Evolutionary conservation across 2,797 vertebrate species (phyloP), one percentile per base, ranked within the genome.

Genomic region (Tangara arthus): DNA sequence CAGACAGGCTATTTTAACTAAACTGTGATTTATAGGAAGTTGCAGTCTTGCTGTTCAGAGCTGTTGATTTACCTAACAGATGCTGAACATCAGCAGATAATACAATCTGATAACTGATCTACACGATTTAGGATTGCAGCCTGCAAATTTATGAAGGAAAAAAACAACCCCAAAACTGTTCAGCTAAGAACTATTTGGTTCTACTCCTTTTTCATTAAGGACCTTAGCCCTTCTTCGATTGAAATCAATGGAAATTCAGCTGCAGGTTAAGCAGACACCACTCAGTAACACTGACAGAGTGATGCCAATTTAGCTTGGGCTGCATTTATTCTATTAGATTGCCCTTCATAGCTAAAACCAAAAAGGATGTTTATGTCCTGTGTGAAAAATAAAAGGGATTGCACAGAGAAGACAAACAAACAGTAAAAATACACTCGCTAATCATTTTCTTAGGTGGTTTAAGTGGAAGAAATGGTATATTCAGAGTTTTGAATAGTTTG

Each of bases 231-330:
- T 96, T 82, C 60, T 84, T 87, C 88, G 92, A 42, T 73, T 94
- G 93, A 94, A 93, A 96, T 95, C 34, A 94, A 95, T 94, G 86
- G 82, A 93, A 94, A 92, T 95, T 80, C 96, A 82, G 3, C 83
- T 84, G 63, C 24, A 64, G 77, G 83, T 92, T 95, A 93, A 91
- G 73, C 63, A 86, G 84, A 34, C 30, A 91, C 61, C 42, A 71
- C 65, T 92, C 46, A 71, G 89, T 47, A 82, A 91, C 55, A 63
- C 57, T 71, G 72, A 81, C 61, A 88, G 68, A 92, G 32, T 2
- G 4, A 44, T 76, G 80, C 15, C 87, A 91, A 83, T 94, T 92
- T 95, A 76, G 59, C 69, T 83, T 44, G 32, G 79, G 26, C 27
- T 95, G 89, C 70, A 42, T 76, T 92, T 93, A 56, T 90, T 81